Evolutionary conservation across 1,140 invertebrate genomes (phyloP).

Genomic region (Coptotermes formosanus): DNA sequence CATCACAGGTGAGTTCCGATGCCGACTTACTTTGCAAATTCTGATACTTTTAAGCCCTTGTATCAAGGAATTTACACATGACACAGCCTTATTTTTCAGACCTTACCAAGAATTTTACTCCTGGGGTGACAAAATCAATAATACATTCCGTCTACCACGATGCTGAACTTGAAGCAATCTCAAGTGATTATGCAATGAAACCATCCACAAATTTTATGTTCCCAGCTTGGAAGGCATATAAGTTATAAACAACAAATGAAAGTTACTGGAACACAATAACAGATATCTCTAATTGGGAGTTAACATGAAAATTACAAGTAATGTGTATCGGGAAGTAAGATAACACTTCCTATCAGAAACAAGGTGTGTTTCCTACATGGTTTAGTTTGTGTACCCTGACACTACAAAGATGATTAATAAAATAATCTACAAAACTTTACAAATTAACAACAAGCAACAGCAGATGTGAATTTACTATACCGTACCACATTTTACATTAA

Average conservation of each 20-base stretch:
- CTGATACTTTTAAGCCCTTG: neutral
- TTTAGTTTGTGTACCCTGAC: too few species aligned
- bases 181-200: neutral
- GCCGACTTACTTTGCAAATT: neutral
- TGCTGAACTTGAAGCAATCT: neutral
- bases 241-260: neutral
- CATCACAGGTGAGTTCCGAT: neutral
- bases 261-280: too few species aligned
- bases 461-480: too few species aligned
- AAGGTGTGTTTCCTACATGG: too few species aligned
- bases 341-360: too few species aligned
- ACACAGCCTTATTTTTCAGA: neutral
- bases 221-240: neutral
- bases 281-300: too few species aligned
- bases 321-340: too few species aligned
- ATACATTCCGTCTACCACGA: neutral
- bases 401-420: too few species aligned
- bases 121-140: neutral
- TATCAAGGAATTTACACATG: neutral
- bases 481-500: too few species aligned
- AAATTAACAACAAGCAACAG: too few species aligned
- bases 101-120: slow-evolving; percentile 5
- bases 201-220: neutral
- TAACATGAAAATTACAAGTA: too few species aligned
- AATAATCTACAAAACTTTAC: too few species aligned